phyloP scores from a whole-genome alignment of 92 coral and sea anemone genomes.

The Desmophyllum pertusum region DNA sequence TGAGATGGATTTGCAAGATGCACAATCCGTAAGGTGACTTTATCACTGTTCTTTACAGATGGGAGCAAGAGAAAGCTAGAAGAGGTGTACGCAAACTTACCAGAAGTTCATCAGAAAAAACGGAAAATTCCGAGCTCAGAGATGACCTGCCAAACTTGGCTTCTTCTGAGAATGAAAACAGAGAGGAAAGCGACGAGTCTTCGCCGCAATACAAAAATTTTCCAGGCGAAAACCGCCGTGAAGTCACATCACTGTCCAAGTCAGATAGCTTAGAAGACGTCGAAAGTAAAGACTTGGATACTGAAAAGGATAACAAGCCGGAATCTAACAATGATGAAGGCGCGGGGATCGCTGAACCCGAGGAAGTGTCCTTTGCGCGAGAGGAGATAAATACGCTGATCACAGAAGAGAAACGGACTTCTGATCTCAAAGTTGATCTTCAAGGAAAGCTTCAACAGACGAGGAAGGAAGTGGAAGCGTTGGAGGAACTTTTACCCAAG shows the following conservation, averaged over 20 bases:
- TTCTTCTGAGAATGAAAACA: slow-evolving; percentile 1
- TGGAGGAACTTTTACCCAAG: slow-evolving; percentile 84
- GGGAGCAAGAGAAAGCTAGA: slow-evolving; percentile 90
- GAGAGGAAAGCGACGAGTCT: neutral
- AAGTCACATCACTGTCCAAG: slow-evolving; percentile 38
- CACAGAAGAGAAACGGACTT: slow-evolving; percentile 75
- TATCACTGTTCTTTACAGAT: slow-evolving; percentile 36
- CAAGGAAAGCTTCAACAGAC: slow-evolving; percentile 82
- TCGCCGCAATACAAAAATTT: slow-evolving; percentile 15
- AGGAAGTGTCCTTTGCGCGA: slow-evolving; percentile 81
- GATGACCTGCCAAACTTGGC: neutral
- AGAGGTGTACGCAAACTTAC: slow-evolving; percentile 57
- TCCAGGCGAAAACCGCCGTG: neutral
- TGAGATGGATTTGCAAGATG: too few relatives aligned
- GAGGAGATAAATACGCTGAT: slow-evolving; percentile 82
- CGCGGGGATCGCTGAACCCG: slow-evolving; percentile 71
- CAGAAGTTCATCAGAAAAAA: slow-evolving; percentile 28
- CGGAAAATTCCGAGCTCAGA: slow-evolving; percentile 4
- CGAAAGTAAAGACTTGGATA: slow-evolving; percentile 81
- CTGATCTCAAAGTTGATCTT: slow-evolving; percentile 72
- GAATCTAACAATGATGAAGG: slow-evolving; percentile 14
- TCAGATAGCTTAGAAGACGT: slow-evolving; percentile 71
- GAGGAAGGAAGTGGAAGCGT: slow-evolving; percentile 79
- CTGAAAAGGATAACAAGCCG: slow-evolving; percentile 57
- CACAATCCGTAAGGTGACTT: too few relatives aligned